phyloP scores from a whole-genome alignment of 37 sponge, comb jelly and placozoan genomes.

The Petrosia ficiformis region DNA sequence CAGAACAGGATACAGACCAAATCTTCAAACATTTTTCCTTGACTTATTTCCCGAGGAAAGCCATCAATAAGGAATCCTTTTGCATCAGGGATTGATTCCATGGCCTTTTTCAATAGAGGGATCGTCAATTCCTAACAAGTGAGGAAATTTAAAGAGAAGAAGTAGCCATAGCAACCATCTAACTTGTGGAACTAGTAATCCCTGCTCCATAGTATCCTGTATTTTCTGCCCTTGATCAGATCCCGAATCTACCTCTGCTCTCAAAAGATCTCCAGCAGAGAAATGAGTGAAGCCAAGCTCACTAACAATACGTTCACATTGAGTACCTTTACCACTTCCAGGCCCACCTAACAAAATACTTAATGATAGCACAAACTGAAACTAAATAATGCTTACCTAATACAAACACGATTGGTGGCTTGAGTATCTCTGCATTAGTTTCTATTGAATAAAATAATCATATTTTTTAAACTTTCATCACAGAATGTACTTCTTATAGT shows the following conservation, averaged over 20 bases:
- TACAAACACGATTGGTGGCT: no score
- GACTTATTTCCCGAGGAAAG: conserved; percentile 78
- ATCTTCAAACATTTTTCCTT: conserved; percentile 70
- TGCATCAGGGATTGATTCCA: conserved; percentile 23
- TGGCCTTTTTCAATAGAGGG: conserved; percentile 48
- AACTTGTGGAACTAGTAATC: conserved; percentile 68
- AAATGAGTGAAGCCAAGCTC: conserved; percentile 73
- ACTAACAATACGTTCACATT: conserved; percentile 59
- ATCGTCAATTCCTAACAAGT: conserved; percentile 58
- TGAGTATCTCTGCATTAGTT: no score
- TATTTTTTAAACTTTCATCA: no score
- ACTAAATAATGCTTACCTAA: no score
- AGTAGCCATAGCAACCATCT: conserved; percentile 8
- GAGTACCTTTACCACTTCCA: conserved; percentile 91
- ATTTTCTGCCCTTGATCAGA: conserved; percentile 60
- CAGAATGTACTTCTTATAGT: no score
- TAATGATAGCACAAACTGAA: no score
- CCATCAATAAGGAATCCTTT: conserved; percentile 85
- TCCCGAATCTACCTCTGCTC: conserved; percentile 76
- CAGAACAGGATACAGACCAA: conserved; percentile 27
- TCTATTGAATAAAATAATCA: no score
- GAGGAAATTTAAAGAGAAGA: not conserved
- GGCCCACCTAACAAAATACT: no score
- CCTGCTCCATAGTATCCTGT: conserved; percentile 73
- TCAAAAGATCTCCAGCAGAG: conserved; percentile 85